These are phyloP conservation scores for Teleogryllus oceanicus DNA, from an alignment of 2,888 invertebrate species.

Conservation along the genomic window DNA sequence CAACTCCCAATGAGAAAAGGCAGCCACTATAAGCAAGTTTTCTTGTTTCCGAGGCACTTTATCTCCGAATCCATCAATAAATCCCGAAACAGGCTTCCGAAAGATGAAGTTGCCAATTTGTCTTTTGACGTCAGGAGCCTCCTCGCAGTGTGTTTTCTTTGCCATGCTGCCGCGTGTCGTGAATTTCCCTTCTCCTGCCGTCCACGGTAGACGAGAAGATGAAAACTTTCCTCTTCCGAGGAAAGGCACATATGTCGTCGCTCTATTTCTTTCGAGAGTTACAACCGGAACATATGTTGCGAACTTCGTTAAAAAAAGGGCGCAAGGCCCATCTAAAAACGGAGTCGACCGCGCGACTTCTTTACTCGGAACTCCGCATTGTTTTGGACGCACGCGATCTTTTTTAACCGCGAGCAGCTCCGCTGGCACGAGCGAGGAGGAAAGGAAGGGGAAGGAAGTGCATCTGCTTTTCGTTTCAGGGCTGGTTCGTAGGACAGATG, in stretches of 20 bases:
- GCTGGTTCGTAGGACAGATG: too few relatives aligned
- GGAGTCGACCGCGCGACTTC: neutral
- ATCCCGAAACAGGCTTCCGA: neutral
- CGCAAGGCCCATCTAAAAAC: neutral
- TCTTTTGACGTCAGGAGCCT: neutral
- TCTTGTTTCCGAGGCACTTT: too few relatives aligned
- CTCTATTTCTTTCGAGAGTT: neutral
- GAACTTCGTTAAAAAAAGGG: neutral
- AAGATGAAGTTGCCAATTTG: neutral
- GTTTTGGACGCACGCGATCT: neutral
- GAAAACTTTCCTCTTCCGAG: neutral
- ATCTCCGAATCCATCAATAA: neutral
- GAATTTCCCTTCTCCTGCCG: too few relatives aligned
- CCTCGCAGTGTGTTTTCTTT: too few relatives aligned
- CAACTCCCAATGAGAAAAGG: too few relatives aligned
- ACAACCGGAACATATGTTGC: conserved; percentile 9
- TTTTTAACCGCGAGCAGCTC: neutral
- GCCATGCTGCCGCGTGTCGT: too few relatives aligned
- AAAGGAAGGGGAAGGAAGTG: too few relatives aligned
- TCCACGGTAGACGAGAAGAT: neutral
- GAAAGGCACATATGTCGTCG: neutral
- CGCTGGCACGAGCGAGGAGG: too few relatives aligned
- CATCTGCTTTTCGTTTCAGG: too few relatives aligned
- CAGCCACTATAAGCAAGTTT: too few relatives aligned
- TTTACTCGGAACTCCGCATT: neutral